These are phyloP conservation scores for Camarhynchus parvulus DNA, from an alignment of 2,113 vertebrate species.

Conservation along the genomic window DNA sequence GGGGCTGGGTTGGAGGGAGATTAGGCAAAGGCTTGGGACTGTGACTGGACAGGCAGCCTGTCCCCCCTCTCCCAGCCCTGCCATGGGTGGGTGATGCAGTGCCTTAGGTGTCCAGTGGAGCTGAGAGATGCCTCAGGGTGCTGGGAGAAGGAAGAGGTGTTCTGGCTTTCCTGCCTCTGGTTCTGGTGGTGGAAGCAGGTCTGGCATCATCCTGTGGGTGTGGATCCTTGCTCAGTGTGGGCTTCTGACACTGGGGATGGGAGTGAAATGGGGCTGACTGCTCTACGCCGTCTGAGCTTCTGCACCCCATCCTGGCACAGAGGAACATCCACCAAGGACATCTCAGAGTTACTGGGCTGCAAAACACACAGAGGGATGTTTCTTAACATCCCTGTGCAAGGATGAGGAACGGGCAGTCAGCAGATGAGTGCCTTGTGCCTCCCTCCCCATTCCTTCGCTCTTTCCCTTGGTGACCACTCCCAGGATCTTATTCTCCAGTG, in stretches of 20 bases:
- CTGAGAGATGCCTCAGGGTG: accelerated
- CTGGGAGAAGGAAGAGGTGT: background rate
- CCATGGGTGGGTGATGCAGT: background rate
- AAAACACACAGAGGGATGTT: background rate
- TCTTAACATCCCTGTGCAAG: background rate
- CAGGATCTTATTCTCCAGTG: background rate
- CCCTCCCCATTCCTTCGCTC: background rate
- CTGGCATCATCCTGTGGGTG: accelerated
- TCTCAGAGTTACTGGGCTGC: background rate
- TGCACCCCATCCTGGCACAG: background rate
- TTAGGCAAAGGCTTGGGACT: background rate
- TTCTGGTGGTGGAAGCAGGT: background rate
- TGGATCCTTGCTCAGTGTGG: background rate
- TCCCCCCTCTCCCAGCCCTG: background rate
- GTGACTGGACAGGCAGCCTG: background rate
- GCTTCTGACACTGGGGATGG: background rate
- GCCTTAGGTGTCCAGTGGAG: background rate
- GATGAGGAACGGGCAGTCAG: background rate
- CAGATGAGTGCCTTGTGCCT: background rate
- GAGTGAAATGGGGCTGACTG: background rate
- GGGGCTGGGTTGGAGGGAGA: background rate
- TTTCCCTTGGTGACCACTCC: background rate
- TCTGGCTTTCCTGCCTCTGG: background rate
- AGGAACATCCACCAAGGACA: background rate
- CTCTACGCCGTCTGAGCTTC: background rate